phyloP scores from a whole-genome alignment of 2,888 invertebrate species.

The Cantharis rufa region DNA sequence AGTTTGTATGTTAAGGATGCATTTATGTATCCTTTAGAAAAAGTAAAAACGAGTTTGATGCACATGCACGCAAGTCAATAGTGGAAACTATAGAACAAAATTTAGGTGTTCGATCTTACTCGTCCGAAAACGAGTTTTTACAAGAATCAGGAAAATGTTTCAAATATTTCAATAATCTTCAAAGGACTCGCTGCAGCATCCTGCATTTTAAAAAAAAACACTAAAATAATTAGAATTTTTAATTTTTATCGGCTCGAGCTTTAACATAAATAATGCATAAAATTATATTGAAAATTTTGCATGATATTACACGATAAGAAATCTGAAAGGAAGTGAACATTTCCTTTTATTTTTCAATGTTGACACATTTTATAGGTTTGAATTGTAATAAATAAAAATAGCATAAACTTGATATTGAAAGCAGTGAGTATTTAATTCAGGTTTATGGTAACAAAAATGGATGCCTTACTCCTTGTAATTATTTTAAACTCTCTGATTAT shows the following conservation, averaged over 20 bases:
- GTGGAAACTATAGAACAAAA: neutral
- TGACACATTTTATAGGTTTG: neutral
- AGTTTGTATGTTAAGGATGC: constrained; percentile 10
- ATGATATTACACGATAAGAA: neutral
- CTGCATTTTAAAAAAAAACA: neutral
- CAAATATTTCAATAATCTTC: neutral
- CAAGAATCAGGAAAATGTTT: neutral
- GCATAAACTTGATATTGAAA: neutral
- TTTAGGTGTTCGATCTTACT: neutral
- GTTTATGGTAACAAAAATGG: neutral
- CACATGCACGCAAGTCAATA: neutral
- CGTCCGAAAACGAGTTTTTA: neutral
- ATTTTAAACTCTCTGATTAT: neutral
- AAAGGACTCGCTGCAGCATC: neutral
- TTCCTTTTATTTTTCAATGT: neutral
- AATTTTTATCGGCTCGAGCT: neutral
- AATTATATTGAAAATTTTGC: neutral
- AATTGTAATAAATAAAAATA: neutral
- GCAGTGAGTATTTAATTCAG: neutral
- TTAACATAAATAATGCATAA: neutral
- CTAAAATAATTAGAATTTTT: neutral
- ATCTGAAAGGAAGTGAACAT: neutral
- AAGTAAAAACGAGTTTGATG: neutral
- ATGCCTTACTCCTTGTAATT: neutral
- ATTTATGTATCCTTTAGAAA: neutral